phyloP scores from a whole-genome alignment of 2,113 vertebrate species.

The Perca schrenkii region DNA sequence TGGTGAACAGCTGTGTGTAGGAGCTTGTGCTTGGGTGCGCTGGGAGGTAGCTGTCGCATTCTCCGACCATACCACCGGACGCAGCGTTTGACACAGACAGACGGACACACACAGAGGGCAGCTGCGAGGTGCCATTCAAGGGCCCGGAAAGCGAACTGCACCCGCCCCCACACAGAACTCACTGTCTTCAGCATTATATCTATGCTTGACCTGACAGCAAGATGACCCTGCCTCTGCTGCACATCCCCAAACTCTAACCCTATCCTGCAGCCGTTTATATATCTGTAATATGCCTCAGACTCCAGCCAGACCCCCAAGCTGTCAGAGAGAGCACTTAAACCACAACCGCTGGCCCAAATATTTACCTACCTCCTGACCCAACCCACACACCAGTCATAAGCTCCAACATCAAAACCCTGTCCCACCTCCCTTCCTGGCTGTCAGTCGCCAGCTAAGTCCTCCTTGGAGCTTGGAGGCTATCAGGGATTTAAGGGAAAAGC shows the following conservation, averaged over 20 bases:
- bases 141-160: conserved; percentile 56
- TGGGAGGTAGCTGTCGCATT: conserved; percentile 71
- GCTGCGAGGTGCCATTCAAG: conserved; percentile 72
- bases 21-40: conserved; percentile 39
- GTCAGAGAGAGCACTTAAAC: conserved; percentile 42
- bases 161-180: conserved; percentile 36
- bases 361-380: conserved; percentile 59
- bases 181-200: conserved; percentile 37
- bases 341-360: conserved; percentile 58
- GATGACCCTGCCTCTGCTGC: conserved; percentile 7
- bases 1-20: conserved; percentile 74
- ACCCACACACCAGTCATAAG: conserved; percentile 52
- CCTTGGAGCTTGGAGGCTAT: conserved; percentile 75
- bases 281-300: conserved; percentile 14
- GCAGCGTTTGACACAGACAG: conserved; percentile 48
- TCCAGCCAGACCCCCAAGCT: conserved; percentile 29
- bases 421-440: conserved; percentile 67
- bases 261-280: neutral
- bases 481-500: conserved; percentile 80
- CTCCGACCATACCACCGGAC: conserved; percentile 65
- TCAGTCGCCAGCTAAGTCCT: conserved; percentile 73
- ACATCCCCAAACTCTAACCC: conserved; percentile 18
- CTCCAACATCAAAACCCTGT: conserved; percentile 47
- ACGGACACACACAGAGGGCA: conserved; percentile 59
- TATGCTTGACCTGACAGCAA: conserved; percentile 18